These are phyloP conservation scores for Accipiter cooperii DNA, from an alignment of 2,113 vertebrate genomes.

Conservation along the genomic window DNA sequence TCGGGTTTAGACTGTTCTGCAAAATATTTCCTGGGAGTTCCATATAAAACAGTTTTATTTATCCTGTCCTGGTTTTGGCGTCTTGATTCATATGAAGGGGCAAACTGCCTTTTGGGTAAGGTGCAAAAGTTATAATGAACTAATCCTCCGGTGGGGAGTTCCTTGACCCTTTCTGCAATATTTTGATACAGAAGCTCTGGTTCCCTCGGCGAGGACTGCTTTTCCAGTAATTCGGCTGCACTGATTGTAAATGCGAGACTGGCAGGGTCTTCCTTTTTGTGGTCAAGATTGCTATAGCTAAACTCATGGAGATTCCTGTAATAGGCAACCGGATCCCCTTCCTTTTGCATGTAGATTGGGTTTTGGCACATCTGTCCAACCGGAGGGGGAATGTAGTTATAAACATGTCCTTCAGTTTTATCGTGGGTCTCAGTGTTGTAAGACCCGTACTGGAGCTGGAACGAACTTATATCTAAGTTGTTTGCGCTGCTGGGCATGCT, in stretches of 20 bases:
- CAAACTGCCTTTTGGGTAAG: slow-evolving; percentile 93
- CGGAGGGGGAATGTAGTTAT: slow-evolving; percentile 92
- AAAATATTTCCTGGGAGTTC: slow-evolving; percentile 94
- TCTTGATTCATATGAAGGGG: slow-evolving; percentile 86
- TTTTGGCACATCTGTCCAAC: slow-evolving; percentile 98
- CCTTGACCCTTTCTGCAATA: slow-evolving; percentile 86
- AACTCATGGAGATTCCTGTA: slow-evolving; percentile 93
- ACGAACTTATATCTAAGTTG: slow-evolving; percentile 90
- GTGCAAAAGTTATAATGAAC: slow-evolving; percentile 97
- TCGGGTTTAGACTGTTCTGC: slow-evolving; percentile 85
- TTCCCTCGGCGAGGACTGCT: slow-evolving; percentile 76
- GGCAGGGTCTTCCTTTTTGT: slow-evolving; percentile 79
- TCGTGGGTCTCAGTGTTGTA: slow-evolving; percentile 82
- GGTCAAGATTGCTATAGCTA: slow-evolving; percentile 82
- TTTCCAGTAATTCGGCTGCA: slow-evolving; percentile 87
- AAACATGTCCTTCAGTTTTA: slow-evolving; percentile 89
- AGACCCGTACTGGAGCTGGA: slow-evolving; percentile 93
- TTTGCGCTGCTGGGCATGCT: slow-evolving; percentile 81
- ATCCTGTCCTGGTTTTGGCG: slow-evolving; percentile 90
- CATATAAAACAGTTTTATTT: slow-evolving; percentile 94
- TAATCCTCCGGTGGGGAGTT: slow-evolving; percentile 82
- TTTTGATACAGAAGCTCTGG: slow-evolving; percentile 94
- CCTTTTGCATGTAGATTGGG: slow-evolving; percentile 97
- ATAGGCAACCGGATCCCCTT: slow-evolving; percentile 86
- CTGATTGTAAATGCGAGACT: slow-evolving; percentile 89